These are phyloP conservation scores for Ovibos moschatus DNA, from an alignment of 2,113 vertebrate species.

Conservation along the genomic window DNA sequence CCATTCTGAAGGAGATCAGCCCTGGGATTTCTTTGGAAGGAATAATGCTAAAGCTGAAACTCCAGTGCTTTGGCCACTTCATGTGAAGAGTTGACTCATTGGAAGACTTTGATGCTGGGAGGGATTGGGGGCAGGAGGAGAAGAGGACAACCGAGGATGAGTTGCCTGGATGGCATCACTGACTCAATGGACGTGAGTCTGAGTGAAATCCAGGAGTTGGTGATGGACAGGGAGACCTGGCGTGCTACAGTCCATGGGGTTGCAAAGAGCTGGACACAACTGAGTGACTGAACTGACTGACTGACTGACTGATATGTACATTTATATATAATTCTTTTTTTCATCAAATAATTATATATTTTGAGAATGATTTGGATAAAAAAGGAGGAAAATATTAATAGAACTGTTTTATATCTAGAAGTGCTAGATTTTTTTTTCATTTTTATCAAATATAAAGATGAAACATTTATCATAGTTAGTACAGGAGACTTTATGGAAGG, in stretches of 20 bases:
- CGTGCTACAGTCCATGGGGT: too few relatives aligned
- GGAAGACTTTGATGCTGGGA: neutral
- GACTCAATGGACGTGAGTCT: rapidly evolving
- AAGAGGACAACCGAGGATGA: neutral
- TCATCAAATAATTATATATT: too few relatives aligned
- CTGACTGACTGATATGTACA: too few relatives aligned
- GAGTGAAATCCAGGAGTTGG: neutral
- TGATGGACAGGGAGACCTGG: neutral
- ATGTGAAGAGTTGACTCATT: neutral
- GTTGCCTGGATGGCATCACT: neutral
- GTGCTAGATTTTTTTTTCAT: neutral
- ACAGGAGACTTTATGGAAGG: neutral
- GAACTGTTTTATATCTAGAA: neutral
- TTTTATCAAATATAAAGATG: neutral
- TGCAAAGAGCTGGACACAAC: too few relatives aligned
- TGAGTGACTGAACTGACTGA: too few relatives aligned
- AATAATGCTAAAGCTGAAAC: neutral
- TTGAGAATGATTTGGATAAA: too few relatives aligned
- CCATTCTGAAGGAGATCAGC: too few relatives aligned
- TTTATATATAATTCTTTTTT: too few relatives aligned
- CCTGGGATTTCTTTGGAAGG: neutral
- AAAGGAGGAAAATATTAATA: too few relatives aligned
- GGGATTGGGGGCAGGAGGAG: neutral
- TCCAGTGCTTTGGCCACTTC: neutral
- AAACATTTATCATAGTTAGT: neutral